Evolutionary conservation across 2,113 vertebrate species (phyloP), one percentile per base, ranked within the genome.

Genomic region (Elephas maximus): DNA sequence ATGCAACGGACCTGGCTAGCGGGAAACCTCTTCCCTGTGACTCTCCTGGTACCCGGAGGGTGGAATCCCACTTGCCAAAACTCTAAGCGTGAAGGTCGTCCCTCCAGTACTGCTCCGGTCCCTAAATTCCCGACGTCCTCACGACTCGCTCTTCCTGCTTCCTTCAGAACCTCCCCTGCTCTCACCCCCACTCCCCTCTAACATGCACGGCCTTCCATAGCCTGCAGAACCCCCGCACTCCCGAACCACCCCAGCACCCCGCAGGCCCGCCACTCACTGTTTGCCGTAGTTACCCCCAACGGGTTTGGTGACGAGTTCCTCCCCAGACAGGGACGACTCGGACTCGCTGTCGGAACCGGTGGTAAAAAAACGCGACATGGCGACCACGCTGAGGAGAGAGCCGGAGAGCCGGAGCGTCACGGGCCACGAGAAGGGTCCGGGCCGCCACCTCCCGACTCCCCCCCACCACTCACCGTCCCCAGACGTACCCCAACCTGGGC

Each of bases 291-390:
- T 99, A 2, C 99, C 98, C n/a, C 99, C 99, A 15, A 99, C 97
- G n/a, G 99, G 98, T 94, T 99, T 99, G n/a, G 99, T 98, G 15
- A 99, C 98, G 65, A 99, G 98, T 97, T 99, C 99, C 95, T 99
- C 99, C 0, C 98, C 99, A 0, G 99, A 99, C 0, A 99, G 98
- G 5, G 99, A 99, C 82, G 99, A 99, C 98, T 99, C 99, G 41
- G 99, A 99, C 99, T 99, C 99, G 8, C 99, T 99, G 99, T 99
- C 99, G 83, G 99, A 99, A 81, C 99, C 99, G 74, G 99, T 99
- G 90, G 99, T 99, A 84, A 99, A 99, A 91, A 99, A 99, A 87
- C 99, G 99, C 62, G 99, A 99, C 99, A 99, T 99, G 95, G 96
- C 94, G 97, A 88, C 90, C 30, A 51, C n/a, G 83, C 44, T 17